These are phyloP conservation scores for Regulus satrapa DNA, from an alignment of 2,113 vertebrate genomes.

Conservation along the genomic window DNA sequence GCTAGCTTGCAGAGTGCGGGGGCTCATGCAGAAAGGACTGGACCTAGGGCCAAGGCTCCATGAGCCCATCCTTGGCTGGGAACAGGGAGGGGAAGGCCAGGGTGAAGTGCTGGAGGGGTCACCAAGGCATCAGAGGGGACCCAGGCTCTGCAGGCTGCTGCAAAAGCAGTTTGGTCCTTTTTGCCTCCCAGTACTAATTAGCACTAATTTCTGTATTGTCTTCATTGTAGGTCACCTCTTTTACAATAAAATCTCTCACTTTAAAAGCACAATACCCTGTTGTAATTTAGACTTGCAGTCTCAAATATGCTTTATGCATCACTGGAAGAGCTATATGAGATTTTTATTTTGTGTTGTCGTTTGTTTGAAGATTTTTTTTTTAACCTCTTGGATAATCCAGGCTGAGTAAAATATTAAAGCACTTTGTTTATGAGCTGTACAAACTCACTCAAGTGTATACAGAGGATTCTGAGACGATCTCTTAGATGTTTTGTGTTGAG, in stretches of 20 bases:
- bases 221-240: background rate
- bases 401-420: background rate
- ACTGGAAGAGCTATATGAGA: background rate
- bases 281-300: background rate
- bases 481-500: background rate
- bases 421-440: background rate
- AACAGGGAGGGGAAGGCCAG: background rate
- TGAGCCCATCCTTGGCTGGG: accelerated
- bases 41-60: background rate
- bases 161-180: background rate
- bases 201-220: background rate
- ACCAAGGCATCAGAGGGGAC: accelerated
- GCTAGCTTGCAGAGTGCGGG: background rate
- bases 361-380: background rate
- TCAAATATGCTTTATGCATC: background rate
- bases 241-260: background rate
- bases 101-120: background rate
- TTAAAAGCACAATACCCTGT: background rate
- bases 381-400: background rate
- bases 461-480: background rate
- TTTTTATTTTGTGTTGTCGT: background rate
- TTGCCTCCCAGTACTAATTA: background rate
- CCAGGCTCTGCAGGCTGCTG: background rate
- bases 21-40: background rate
- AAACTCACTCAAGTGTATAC: background rate